phyloP scores from a whole-genome alignment of 2,888 invertebrate species.

The Rhyacophila evoluta region DNA sequence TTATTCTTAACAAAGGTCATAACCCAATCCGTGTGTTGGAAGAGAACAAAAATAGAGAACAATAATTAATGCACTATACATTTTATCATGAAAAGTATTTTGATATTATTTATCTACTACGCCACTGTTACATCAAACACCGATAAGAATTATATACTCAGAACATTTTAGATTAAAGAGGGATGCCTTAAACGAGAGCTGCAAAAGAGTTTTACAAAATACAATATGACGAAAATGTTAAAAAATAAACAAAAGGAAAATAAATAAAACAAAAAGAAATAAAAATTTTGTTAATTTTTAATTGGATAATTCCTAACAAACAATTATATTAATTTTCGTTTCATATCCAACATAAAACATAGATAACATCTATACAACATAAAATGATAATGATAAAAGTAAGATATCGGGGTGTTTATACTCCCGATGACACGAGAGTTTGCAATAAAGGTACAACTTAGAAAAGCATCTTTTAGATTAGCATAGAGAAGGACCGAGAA shows the following conservation, averaged over 20 bases:
- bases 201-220: background rate
- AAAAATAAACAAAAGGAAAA: conserved; percentile 57
- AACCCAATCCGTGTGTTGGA: background rate
- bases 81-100: conserved; percentile 38
- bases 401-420: conserved; percentile 68
- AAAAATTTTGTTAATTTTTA: conserved; percentile 71
- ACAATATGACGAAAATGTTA: conserved; percentile 27
- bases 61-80: conserved; percentile 36
- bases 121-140: conserved; percentile 55
- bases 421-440: conserved; percentile 65
- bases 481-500: conserved; percentile 32
- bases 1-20: background rate
- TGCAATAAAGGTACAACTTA: conserved; percentile 63
- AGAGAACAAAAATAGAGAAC: background rate
- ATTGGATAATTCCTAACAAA: conserved; percentile 73
- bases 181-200: conserved; percentile 12
- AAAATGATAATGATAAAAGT: conserved; percentile 69
- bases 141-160: conserved; percentile 53
- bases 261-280: conserved; percentile 63
- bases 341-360: conserved; percentile 67
- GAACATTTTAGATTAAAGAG: conserved; percentile 35
- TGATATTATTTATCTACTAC: conserved; percentile 44
- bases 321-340: conserved; percentile 68
- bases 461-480: conserved; percentile 39
- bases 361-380: conserved; percentile 73